A percentile compares a stretch with the other conserved stretches of the same genome.
phyloP scores from a whole-genome alignment of 1,140 invertebrate genomes.

The Anastrepha ludens region DNA sequence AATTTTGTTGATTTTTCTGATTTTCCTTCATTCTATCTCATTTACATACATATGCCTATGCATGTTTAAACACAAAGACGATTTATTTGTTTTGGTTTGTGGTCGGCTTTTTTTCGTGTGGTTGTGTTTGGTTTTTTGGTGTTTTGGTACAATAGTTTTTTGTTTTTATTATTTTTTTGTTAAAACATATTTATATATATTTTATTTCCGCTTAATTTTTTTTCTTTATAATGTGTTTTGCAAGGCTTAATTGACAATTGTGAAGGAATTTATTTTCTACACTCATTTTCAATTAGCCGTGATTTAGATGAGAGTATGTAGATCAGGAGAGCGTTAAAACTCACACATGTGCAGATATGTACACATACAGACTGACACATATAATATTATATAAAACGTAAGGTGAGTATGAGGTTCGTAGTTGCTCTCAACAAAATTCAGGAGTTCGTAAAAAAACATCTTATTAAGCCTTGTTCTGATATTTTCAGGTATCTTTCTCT shows the following conservation, averaged over 20 bases:
- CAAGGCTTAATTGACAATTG: conserved; percentile 3
- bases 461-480: too few species aligned
- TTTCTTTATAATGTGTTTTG: not conserved
- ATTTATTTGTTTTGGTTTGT: not conserved
- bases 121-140: not conserved
- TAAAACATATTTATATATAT: not conserved
- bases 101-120: not conserved
- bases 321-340: not conserved
- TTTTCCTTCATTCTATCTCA: not conserved
- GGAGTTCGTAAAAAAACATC: too few species aligned
- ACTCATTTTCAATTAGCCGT: not conserved
- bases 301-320: not conserved
- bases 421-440: too few species aligned
- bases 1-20: too few species aligned
- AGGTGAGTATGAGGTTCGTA: not conserved
- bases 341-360: not conserved
- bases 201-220: not conserved
- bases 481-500: too few species aligned
- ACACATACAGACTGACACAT: not conserved
- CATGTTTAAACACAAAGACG: too few species aligned
- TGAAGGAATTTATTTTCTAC: not conserved
- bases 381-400: not conserved
- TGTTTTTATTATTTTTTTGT: not conserved
- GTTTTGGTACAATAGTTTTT: not conserved
- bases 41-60: not conserved